These are phyloP conservation scores for Arge pagana DNA, from an alignment of 2,888 invertebrate genomes.

Conservation along the genomic window DNA sequence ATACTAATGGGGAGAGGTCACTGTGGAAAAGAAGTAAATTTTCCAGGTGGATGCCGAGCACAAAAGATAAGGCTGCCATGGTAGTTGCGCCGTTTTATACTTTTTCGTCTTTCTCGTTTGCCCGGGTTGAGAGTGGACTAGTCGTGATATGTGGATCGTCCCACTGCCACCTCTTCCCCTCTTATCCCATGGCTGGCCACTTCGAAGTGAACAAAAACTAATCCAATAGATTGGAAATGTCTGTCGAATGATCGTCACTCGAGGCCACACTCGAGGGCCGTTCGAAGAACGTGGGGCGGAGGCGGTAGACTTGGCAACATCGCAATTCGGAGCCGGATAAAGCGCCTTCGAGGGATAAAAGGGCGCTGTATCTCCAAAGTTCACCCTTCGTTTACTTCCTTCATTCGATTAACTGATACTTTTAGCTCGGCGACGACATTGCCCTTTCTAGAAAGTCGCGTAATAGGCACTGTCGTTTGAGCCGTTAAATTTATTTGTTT, in stretches of 20 bases:
- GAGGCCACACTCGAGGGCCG: too few relatives aligned
- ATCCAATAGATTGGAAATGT: conserved; percentile 19
- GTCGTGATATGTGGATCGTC: conserved; percentile 37
- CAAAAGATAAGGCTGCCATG: conserved; percentile 44
- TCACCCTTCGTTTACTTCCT: conserved; percentile 16
- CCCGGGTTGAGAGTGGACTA: conserved; percentile 23
- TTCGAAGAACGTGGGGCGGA: too few relatives aligned
- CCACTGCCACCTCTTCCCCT: conserved; percentile 4
- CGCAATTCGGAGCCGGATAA: conserved; percentile 11
- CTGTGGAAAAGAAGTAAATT: conserved; percentile 48
- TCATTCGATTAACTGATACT: conserved; percentile 16
- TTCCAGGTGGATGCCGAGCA: conserved; percentile 45
- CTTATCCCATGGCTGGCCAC: too few relatives aligned
- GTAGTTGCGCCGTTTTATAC: conserved; percentile 23
- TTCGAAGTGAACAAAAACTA: too few relatives aligned
- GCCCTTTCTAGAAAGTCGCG: too few relatives aligned
- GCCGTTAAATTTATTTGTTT: too few relatives aligned
- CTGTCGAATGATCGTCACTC: too few relatives aligned
- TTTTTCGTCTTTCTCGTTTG: conserved; percentile 11
- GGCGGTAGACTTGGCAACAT: conserved; percentile 9
- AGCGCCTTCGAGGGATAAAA: background rate
- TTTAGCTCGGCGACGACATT: conserved; percentile 12
- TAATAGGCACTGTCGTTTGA: too few relatives aligned
- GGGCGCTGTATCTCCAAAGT: too few relatives aligned
- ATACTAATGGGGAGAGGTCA: conserved; percentile 51